These are phyloP conservation scores for Sphinx pinastri DNA, from an alignment of 2,888 invertebrate species.

Conservation along the genomic window DNA sequence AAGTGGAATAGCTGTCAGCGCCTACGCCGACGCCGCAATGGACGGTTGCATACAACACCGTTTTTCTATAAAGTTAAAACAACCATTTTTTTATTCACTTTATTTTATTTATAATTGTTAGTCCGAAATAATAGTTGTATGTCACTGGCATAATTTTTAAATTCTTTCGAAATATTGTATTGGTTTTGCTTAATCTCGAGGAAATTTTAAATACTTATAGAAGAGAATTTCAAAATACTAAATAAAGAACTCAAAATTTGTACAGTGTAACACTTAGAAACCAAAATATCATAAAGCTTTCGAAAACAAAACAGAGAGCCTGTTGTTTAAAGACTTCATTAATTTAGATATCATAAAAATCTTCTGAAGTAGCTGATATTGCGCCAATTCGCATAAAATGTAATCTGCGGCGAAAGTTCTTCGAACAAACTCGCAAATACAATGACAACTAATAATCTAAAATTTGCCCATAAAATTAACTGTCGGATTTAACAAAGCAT, in stretches of 20 bases:
- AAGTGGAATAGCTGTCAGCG: slow-evolving; percentile 81
- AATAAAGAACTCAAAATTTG: neutral
- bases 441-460: slow-evolving; percentile 22
- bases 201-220: neutral
- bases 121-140: neutral
- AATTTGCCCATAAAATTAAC: slow-evolving; percentile 44
- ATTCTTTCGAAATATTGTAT: neutral
- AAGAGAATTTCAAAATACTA: neutral
- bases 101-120: neutral
- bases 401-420: slow-evolving; percentile 44
- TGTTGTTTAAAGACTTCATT: slow-evolving; percentile 33
- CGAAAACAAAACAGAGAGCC: neutral
- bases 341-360: slow-evolving; percentile 59
- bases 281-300: neutral
- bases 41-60: slow-evolving; percentile 74
- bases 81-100: neutral
- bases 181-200: neutral
- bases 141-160: neutral
- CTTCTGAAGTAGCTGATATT: slow-evolving; percentile 56
- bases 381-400: slow-evolving; percentile 58
- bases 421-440: slow-evolving; percentile 33
- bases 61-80: slow-evolving; percentile 36
- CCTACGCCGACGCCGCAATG: slow-evolving; percentile 75
- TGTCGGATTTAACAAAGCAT: slow-evolving; percentile 48
- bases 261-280: neutral